These are phyloP conservation scores for Gymnodraco acuticeps DNA, from an alignment of 2,797 vertebrate species.

Conservation along the genomic window DNA sequence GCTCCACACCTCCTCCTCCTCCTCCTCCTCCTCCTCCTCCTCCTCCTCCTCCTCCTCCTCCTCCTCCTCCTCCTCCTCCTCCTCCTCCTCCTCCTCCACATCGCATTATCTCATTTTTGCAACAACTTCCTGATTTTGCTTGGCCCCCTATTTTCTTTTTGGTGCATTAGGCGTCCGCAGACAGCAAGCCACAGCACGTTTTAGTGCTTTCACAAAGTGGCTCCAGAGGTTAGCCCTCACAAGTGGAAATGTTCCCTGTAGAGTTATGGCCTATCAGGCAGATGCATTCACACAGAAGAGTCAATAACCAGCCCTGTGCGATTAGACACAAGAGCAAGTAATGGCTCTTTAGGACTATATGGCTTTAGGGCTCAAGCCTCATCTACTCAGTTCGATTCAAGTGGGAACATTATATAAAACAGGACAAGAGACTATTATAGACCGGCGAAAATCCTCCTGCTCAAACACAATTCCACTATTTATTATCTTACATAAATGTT, in stretches of 20 bases:
- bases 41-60: no score
- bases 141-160: slow-evolving; percentile 45
- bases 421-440: not conserved
- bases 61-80: not conserved
- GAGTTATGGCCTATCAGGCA: slow-evolving; percentile 59
- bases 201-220: slow-evolving; percentile 65
- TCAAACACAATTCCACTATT: slow-evolving; percentile 12
- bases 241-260: slow-evolving; percentile 68
- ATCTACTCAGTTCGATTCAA: slow-evolving; percentile 22
- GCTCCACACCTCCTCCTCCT: slow-evolving; percentile 44
- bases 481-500: slow-evolving; percentile 15
- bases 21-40: no score
- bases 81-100: slow-evolving; percentile 9
- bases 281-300: slow-evolving; percentile 73
- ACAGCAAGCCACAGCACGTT: slow-evolving; percentile 53
- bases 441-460: not conserved
- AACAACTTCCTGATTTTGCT: slow-evolving; percentile 51
- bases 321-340: slow-evolving; percentile 61
- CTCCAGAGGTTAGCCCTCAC: slow-evolving; percentile 64
- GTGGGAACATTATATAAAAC: slow-evolving; percentile 12
- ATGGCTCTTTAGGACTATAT: slow-evolving; percentile 48
- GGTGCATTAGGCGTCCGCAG: slow-evolving; percentile 60
- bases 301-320: slow-evolving; percentile 63
- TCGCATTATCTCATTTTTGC: slow-evolving; percentile 49
- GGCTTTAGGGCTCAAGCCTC: slow-evolving; percentile 29